Percentiles rank a stretch among this genome's conserved stretches.
phyloP scores from a whole-genome alignment of 2,888 invertebrate species.

The Ornithoptera priamus region DNA sequence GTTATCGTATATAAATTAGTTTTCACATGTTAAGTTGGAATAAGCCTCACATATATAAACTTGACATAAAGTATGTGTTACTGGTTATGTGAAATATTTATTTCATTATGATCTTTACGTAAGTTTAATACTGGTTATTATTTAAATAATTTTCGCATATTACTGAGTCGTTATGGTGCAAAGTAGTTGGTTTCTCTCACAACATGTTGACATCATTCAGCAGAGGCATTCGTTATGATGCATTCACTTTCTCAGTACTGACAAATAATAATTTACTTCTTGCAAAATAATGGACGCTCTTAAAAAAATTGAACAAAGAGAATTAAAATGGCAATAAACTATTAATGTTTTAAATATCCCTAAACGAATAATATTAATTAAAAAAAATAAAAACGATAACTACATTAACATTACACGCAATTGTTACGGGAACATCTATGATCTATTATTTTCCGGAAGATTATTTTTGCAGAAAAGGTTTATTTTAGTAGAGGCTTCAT shows the following conservation, averaged over 20 bases:
- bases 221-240: slow-evolving; percentile 55
- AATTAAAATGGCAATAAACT: neutral
- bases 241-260: slow-evolving; percentile 48
- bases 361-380: too few species aligned
- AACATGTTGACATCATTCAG: slow-evolving; percentile 39
- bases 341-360: too few species aligned
- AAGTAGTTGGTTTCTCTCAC: slow-evolving; percentile 37
- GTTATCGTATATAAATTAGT: neutral
- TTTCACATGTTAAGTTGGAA: too few species aligned
- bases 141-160: neutral
- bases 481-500: slow-evolving; percentile 53
- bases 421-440: neutral
- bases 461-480: slow-evolving; percentile 45
- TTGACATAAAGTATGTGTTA: too few species aligned
- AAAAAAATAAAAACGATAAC: too few species aligned
- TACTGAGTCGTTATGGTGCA: slow-evolving; percentile 24
- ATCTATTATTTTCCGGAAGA: slow-evolving; percentile 45
- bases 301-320: neutral
- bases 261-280: slow-evolving; percentile 11
- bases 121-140: neutral
- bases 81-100: neutral
- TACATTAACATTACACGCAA: too few species aligned
- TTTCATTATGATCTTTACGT: neutral
- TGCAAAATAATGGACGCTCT: slow-evolving; percentile 5
- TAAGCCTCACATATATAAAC: too few species aligned